Evolutionary conservation across 2,797 vertebrate species (phyloP), one percentile per base, ranked within the genome.

Genomic region (Champsocephalus esox): DNA sequence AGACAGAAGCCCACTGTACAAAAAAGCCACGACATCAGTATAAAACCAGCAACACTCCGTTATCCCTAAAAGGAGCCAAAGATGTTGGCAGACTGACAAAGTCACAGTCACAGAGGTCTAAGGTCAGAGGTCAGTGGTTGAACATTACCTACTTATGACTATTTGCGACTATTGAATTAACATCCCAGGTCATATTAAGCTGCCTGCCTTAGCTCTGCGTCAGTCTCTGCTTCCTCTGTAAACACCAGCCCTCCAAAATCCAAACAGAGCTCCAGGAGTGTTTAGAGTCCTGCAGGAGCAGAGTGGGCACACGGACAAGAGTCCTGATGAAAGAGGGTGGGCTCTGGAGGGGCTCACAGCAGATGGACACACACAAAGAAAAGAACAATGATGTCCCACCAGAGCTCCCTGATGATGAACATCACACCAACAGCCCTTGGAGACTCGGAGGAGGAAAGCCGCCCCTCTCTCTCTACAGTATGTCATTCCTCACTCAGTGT

Each of bases 321-420:
- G 34, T 38, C 58, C 68, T 59, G 76, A 86, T 80, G 64, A 72
- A 86, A 88, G 3, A 70, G 68, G 17, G 66, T 56, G 63, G 59
- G 64, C 65, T 60, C 72, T 79, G 4, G 24, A 74, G 70, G 79
- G 57, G 63, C 51, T 63, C 0, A 7, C 58, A 77, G 85, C 78
- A 84, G 75, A 89, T 84, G 81, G 83, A 87, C 71, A 63, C 75
- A 66, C 78, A 74, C 38, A 70, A 41, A 74, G 17, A 72, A n/a
- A 54, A 62, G 65, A 83, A 90, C 81, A 91, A 85, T 87, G 73
- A 80, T 66, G 81, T 80, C 86, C 83, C 84, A 75, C 12, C 65
- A 82, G 84, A 85, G 69, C 66, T 77, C 72, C 41, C 51, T 64
- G 48, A 34, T 21, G 66, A 80, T 73, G 73, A 49, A 73, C 77